Evolutionary conservation across 2,888 invertebrate genomes (phyloP), one percentile per base, ranked within the genome.

Genomic region (Monoplex corrugatus): DNA sequence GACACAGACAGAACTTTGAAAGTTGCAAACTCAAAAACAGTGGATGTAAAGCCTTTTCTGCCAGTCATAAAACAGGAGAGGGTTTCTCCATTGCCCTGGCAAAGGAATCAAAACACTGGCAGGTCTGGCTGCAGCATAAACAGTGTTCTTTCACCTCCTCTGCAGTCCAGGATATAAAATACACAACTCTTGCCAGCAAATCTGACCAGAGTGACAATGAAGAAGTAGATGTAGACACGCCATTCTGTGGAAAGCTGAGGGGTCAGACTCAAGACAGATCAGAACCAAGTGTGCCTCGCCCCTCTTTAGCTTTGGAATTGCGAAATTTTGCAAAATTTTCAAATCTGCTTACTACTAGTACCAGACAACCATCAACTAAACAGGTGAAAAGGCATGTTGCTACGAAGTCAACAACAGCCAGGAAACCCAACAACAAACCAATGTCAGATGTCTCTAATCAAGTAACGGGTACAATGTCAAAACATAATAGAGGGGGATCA

Each of bases 211-310:
- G 82, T 32, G 57, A 68, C n/a, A n/a, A 84, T 45, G 84, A 84
- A 23, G 84, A 57, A 57, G 38, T 84, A 38, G 84, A 84, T 45
- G 32, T 84, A 19, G 84, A 84, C 32, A 84, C 84, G n/a, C 84
- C 84, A 35, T 84, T 38, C 32, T 13, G 32, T 57, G 84, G 57
- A 23, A 84, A 44, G 2, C 38, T 84, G 35, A 44, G 35, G 50
- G 57, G 84, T 23, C 84, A 84, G 35, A 84, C 82, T 8, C n/a
- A 32, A 82, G 16, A 10, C 38, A 57, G 28, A 57, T 23, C 10
- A 57, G 10, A 23, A 16, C 2, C 57, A 57, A 57, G 57, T 57
- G 16, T 16, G 19, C 10, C 2, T 35, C 35, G 16, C 10, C 40
- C 78, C 19, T 13, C 10, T 43, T 28, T 10, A 28, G 78, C 23